phyloP scores from a whole-genome alignment of 2,888 invertebrate genomes.

The Lordiphosa fenestrarum region DNA sequence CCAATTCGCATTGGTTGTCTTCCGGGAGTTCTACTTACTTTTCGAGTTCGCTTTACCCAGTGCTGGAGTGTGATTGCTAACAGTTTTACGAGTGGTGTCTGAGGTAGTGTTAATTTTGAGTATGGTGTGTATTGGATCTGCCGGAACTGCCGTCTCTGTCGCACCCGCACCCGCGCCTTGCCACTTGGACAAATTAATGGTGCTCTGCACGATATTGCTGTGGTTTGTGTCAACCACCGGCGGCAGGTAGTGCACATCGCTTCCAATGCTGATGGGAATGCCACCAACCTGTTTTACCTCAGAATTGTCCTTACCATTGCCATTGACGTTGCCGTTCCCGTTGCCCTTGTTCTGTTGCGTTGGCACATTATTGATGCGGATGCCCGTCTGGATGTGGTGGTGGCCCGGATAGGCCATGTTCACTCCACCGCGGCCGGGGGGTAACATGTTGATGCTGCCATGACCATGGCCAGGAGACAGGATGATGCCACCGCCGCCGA shows the following conservation, averaged over 20 bases:
- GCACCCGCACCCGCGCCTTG: conserved; percentile 21
- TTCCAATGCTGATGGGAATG: conserved; percentile 29
- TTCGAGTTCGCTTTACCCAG: conserved; percentile 50
- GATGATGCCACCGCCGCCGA: conserved; percentile 59
- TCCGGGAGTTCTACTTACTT: conserved; percentile 55
- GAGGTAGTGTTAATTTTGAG: conserved; percentile 61
- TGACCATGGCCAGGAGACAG: conserved; percentile 68
- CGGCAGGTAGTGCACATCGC: conserved; percentile 39
- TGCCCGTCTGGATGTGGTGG: conserved; percentile 76
- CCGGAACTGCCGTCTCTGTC: not conserved
- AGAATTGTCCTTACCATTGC: conserved; percentile 55
- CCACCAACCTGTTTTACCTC: conserved; percentile 12
- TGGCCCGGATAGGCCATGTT: conserved; percentile 64
- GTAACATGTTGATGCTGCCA: conserved; percentile 73
- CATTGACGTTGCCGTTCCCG: conserved; percentile 54
- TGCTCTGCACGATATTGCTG: conserved; percentile 77
- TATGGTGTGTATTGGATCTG: conserved; percentile 64
- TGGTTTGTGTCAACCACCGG: conserved; percentile 73
- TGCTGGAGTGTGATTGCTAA: conserved; percentile 68
- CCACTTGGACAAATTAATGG: conserved; percentile 70
- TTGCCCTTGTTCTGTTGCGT: conserved; percentile 77
- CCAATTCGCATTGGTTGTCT: conserved; percentile 14
- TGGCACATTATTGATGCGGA: conserved; percentile 79
- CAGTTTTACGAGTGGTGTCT: conserved; percentile 49
- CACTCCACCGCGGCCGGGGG: conserved; percentile 61